Evolutionary conservation across 35 echinoderm and acorn worm genomes (phyloP).

Genomic region (Strongylocentrotus purpuratus): DNA sequence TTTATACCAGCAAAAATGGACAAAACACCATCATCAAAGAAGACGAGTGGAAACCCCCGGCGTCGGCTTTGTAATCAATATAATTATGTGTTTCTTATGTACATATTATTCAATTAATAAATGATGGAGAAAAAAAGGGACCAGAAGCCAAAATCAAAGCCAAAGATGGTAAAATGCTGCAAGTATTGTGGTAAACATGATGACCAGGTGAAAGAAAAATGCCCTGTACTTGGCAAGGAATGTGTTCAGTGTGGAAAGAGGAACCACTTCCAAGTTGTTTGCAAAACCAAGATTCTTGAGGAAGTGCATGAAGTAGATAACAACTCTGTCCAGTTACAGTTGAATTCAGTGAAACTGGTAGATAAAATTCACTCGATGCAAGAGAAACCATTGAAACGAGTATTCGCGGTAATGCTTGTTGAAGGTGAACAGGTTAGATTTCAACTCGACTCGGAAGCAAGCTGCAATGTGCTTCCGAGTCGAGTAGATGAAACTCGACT

Average conservation of each 20-base stretch:
- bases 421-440: slow-evolving; percentile 31
- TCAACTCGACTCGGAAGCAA: slow-evolving; percentile 65
- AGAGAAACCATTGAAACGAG: background rate
- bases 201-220: slow-evolving; percentile 47
- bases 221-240: slow-evolving; percentile 68
- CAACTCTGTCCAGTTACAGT: background rate
- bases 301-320: slow-evolving; percentile 7
- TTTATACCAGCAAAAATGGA: too few species aligned
- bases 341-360: slow-evolving; percentile 41
- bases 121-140: too few species aligned
- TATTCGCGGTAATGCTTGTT: slow-evolving; percentile 27
- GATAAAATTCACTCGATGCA: background rate
- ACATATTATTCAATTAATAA: too few species aligned
- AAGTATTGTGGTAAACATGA: slow-evolving; percentile 61
- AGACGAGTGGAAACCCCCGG: too few species aligned
- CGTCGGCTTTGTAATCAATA: too few species aligned
- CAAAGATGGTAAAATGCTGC: background rate
- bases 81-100: too few species aligned
- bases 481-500: background rate
- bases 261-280: slow-evolving; percentile 56
- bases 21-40: too few species aligned
- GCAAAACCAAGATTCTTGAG: slow-evolving; percentile 35
- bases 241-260: slow-evolving; percentile 59
- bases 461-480: slow-evolving; percentile 62
- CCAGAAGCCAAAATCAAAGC: background rate